phyloP scores from a whole-genome alignment of 1,140 invertebrate genomes.

The Pemphigus obesinymphae region DNA sequence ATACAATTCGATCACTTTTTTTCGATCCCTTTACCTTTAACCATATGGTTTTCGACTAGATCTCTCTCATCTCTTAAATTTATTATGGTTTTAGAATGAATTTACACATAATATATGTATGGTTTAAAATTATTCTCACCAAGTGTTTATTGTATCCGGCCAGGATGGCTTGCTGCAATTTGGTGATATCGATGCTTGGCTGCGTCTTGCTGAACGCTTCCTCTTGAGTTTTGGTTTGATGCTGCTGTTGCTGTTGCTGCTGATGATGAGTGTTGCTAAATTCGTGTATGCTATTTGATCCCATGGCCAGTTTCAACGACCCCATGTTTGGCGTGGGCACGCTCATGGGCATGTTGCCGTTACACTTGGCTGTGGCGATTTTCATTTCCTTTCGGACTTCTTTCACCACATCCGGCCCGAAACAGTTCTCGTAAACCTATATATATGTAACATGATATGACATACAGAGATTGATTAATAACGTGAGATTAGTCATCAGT shows the following conservation, averaged over 20 bases:
- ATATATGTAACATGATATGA: not conserved
- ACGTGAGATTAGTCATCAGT: too few species aligned
- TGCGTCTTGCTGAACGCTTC: constrained; percentile 23
- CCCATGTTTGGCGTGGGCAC: constrained; percentile 47
- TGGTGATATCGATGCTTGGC: constrained; percentile 51
- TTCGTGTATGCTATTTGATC: not conserved
- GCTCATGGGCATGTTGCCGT: constrained; percentile 49
- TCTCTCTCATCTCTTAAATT: too few species aligned
- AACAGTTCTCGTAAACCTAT: constrained; percentile 65
- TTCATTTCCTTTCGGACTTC: constrained; percentile 64
- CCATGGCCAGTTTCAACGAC: not conserved
- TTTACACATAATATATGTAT: too few species aligned
- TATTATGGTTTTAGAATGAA: too few species aligned
- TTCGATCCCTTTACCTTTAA: too few species aligned
- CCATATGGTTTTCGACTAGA: too few species aligned
- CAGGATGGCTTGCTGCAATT: constrained; percentile 55
- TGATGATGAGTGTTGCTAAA: not conserved
- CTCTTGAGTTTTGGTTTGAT: not conserved
- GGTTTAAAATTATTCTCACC: too few species aligned
- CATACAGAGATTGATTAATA: too few species aligned
- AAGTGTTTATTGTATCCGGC: constrained; percentile 48
- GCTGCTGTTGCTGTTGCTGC: constrained; percentile 48
- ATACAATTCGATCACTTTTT: too few species aligned
- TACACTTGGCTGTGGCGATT: constrained; percentile 59
- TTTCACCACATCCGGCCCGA: constrained; percentile 60